A percentile compares a stretch with the other conserved stretches of the same genome.
Conservation (phyloP, 2,888 invertebrate genomes). For the Mamestra brassicae region DNA sequence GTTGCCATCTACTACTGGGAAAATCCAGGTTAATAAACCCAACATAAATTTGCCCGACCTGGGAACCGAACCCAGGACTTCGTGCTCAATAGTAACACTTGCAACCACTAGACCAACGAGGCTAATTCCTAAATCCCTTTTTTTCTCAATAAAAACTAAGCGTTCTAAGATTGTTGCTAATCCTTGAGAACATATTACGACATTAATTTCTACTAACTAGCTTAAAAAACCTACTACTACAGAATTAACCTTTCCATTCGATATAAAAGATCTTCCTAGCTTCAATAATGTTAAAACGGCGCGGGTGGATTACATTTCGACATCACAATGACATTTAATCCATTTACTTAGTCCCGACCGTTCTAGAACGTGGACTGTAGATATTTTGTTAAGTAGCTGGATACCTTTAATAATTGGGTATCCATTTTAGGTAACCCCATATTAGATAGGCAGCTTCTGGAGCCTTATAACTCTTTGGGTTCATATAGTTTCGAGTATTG, state of each 20-base stretch:
- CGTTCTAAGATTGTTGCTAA: too few species aligned
- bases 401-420: not conserved
- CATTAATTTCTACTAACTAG: not conserved
- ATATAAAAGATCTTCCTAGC: slow-evolving; percentile 1
- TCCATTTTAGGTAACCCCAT: not conserved
- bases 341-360: slow-evolving; percentile 42
- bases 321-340: slow-evolving; percentile 59
- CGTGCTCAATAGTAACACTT: too few species aligned
- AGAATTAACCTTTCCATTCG: not conserved
- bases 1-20: too few species aligned
- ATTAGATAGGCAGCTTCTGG: not conserved
- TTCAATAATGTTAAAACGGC: slow-evolving; percentile 44
- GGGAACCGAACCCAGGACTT: too few species aligned
- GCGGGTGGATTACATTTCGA: slow-evolving; percentile 36
- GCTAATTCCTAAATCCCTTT: not conserved
- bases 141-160: not conserved
- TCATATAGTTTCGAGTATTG: not conserved
- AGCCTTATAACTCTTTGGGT: not conserved
- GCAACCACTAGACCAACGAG: too few species aligned
- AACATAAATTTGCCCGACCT: too few species aligned
- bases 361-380: slow-evolving; percentile 13
- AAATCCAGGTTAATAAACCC: too few species aligned
- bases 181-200: not conserved
- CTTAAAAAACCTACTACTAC: not conserved
- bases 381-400: not conserved